Conservation (phyloP, 2,888 invertebrate genomes). For the Noctua janthina region DNA sequence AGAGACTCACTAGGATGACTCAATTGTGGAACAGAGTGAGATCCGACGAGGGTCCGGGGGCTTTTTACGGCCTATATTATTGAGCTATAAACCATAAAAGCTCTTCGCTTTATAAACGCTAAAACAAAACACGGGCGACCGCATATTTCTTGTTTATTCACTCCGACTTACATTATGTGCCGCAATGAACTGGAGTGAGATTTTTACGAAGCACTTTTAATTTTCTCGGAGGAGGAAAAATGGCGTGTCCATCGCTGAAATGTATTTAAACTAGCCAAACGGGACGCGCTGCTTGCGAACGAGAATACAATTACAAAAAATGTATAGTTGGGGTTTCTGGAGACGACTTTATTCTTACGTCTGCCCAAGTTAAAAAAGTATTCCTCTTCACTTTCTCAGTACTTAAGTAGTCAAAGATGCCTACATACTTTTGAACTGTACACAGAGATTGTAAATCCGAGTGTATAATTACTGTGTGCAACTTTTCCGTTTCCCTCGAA, state of each 20-base stretch:
- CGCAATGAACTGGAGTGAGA: conserved; percentile 78
- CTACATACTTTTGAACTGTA: conserved; percentile 39
- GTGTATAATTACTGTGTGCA: conserved; percentile 63
- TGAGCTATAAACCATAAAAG: conserved; percentile 87
- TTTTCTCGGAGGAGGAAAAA: conserved; percentile 68
- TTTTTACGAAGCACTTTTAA: conserved; percentile 76
- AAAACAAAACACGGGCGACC: conserved; percentile 83
- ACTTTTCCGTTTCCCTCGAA: conserved; percentile 62
- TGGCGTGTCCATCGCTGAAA: conserved; percentile 56
- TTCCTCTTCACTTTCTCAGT: conserved; percentile 26
- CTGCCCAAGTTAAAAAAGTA: conserved; percentile 32
- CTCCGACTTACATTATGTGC: conserved; percentile 77
- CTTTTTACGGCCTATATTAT: conserved; percentile 86
- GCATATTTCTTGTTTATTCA: conserved; percentile 84
- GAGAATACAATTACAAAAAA: conserved; percentile 39
- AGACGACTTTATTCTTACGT: conserved; percentile 36
- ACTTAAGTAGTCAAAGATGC: background rate
- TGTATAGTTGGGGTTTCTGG: conserved; percentile 29
- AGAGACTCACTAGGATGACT: conserved; percentile 80
- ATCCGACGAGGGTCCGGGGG: conserved; percentile 79
- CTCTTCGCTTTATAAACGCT: conserved; percentile 83
- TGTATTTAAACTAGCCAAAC: conserved; percentile 63
- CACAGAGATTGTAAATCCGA: conserved; percentile 46
- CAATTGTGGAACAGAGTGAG: conserved; percentile 82
- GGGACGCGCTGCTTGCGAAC: conserved; percentile 33